A percentile compares a stretch with the other conserved stretches of the same genome.
These are phyloP conservation scores for Euwallacea similis DNA, from an alignment of 1,140 invertebrate species.

Conservation along the genomic window DNA sequence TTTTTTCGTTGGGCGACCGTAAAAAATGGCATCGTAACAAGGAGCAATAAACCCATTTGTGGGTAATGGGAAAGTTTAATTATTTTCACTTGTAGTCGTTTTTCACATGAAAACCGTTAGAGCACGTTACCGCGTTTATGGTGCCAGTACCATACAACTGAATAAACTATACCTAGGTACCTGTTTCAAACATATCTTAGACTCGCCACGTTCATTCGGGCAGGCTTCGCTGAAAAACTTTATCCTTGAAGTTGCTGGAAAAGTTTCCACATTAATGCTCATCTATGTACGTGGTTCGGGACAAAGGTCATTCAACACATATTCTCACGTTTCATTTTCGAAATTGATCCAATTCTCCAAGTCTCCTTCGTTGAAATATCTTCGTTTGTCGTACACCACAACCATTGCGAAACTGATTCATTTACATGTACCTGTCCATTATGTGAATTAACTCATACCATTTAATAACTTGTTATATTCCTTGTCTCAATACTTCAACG, in stretches of 20 bases:
- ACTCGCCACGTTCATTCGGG: too few species aligned
- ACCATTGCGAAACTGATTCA: background rate
- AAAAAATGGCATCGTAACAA: slow-evolving; percentile 2
- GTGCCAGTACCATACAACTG: background rate
- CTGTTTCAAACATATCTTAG: background rate
- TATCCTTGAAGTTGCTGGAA: background rate
- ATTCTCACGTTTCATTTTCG: too few species aligned
- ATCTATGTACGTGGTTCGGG: background rate
- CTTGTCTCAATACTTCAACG: background rate
- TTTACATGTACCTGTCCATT: background rate
- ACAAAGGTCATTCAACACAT: background rate
- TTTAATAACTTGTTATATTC: background rate
- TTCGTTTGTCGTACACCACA: background rate
- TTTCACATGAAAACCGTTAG: slow-evolving; percentile 6
- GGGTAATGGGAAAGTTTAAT: slow-evolving; percentile 19
- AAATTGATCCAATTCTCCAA: too few species aligned
- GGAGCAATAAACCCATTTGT: slow-evolving; percentile 9
- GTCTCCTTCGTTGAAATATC: too few species aligned
- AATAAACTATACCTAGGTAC: background rate
- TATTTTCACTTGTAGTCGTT: slow-evolving; percentile 21
- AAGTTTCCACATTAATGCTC: background rate
- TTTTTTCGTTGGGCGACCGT: background rate
- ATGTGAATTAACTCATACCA: background rate
- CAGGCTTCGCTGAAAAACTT: background rate
- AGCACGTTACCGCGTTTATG: background rate